These are phyloP conservation scores for Temnothorax rugatulus DNA, from an alignment of 2,888 invertebrate species.

Conservation along the genomic window DNA sequence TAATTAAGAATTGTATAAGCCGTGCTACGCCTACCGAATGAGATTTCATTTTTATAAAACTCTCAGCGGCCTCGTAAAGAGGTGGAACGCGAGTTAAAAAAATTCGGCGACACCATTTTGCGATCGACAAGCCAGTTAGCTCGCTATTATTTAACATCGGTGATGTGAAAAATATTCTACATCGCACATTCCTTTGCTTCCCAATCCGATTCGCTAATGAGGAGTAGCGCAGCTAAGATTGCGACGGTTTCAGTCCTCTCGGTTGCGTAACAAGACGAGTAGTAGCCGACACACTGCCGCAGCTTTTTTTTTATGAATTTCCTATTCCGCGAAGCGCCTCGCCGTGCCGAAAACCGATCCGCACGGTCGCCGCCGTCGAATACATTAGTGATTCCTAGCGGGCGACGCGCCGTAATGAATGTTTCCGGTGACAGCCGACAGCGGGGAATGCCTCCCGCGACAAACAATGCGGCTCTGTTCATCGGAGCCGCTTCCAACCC, in stretches of 20 bases:
- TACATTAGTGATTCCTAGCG: slow-evolving; percentile 83
- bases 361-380: slow-evolving; percentile 73
- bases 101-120: neutral
- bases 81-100: neutral
- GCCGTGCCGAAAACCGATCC: slow-evolving; percentile 64
- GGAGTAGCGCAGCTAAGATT: slow-evolving; percentile 38
- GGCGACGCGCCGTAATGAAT: slow-evolving; percentile 83
- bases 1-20: slow-evolving; percentile 51
- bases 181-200: neutral
- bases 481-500: slow-evolving; percentile 72
- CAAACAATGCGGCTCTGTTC: slow-evolving; percentile 83
- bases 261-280: slow-evolving; percentile 68
- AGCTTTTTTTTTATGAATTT: slow-evolving; percentile 77
- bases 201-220: slow-evolving; percentile 58
- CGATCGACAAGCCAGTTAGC: neutral
- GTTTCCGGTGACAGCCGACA: slow-evolving; percentile 84
- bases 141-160: neutral
- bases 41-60: slow-evolving; percentile 13
- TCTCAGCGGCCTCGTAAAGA: neutral
- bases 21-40: neutral
- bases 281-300: slow-evolving; percentile 54
- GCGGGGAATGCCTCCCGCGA: slow-evolving; percentile 81
- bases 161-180: neutral
- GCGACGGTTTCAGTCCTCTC: slow-evolving; percentile 55
- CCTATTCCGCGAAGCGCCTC: slow-evolving; percentile 79